Percentiles rank a stretch among this genome's conserved stretches.
Conservation (phyloP, 2,797 vertebrate genomes). For the Lagorchestes hirsutus region DNA sequence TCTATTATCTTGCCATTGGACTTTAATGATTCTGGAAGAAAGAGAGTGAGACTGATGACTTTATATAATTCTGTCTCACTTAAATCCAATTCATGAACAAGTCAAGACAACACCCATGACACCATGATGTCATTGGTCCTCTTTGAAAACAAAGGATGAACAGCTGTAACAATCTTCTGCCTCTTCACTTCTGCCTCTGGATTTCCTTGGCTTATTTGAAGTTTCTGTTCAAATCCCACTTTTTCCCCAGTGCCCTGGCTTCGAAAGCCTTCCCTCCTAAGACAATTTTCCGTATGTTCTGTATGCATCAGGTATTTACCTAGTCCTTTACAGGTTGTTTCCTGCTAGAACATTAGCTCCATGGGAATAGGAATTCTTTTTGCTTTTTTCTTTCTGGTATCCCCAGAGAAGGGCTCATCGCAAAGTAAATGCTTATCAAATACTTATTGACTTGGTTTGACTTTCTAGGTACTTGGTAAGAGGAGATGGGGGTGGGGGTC, state of each 20-base stretch:
- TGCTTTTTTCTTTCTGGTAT: neutral
- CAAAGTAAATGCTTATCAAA: neutral
- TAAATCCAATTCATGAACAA: neutral
- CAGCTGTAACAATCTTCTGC: neutral
- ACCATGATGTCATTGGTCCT: neutral
- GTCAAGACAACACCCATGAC: neutral
- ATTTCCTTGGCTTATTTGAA: neutral
- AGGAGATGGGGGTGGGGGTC: neutral
- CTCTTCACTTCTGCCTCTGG: neutral
- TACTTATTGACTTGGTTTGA: neutral
- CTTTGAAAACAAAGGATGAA: neutral
- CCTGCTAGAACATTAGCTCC: neutral
- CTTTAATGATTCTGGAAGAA: neutral
- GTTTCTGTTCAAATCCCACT: neutral
- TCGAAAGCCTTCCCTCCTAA: neutral
- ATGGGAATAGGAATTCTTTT: neutral
- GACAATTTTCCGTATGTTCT: neutral
- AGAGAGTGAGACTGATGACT: neutral
- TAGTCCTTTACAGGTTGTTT: neutral
- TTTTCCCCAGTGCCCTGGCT: neutral
- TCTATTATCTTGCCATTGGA: neutral
- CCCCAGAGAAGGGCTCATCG: neutral
- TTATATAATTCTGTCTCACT: neutral
- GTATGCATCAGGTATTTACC: neutral
- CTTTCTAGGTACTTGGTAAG: neutral